Base-by-base conservation (phyloP, 2,113 vertebrate genomes). In the Rhadina sibilatrix region DNA sequence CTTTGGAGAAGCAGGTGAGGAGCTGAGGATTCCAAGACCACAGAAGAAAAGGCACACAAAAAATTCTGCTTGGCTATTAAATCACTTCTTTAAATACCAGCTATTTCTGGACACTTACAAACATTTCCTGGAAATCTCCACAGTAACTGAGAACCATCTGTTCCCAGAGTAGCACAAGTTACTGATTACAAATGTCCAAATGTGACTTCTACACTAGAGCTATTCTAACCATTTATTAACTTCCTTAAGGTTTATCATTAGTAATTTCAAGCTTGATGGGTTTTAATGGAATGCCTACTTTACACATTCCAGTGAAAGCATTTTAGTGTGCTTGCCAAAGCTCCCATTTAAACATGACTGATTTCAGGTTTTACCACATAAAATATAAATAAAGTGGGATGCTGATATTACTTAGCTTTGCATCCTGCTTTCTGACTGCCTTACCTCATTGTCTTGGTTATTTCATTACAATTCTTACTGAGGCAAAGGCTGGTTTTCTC, bases 81-180 rank as follows among this genome's bases (percentile, higher is more conserved):
- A 84, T 37, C 46, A 56, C 49, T 66, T 66, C 46, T 74, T 70
- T 21, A 91, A 94, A 88, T 66, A 80, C 30, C 71, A 74, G 56
- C 50, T 60, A 77, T 87, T 87, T 93, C 75, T 87, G 72, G 60
- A 80, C 88, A 91, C 85, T 61, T 61, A 64, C 8, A 84, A 91
- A 71, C 63, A 82, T 60, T 93, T 92, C 94, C 87, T 96, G 79
- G 87, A 93, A 94, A 84, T 49, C 40, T 49, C 71, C 66, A 16
- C 49, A 75, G 68, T 46, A 86, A 68, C 57, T 77, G 54, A 74
- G 89, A 87, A 70, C 81, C 40, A 60, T 87, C 82, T 95, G 72
- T 82, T 82, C 69, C 82, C 78, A 76, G 37, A 57, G 37, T 4
- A 82, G 31, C 74, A 63, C 37, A 68, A 88, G 77, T 87, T 93